Conservation (phyloP, 1,140 invertebrate genomes). For the Ctenoplectra terminalis region DNA sequence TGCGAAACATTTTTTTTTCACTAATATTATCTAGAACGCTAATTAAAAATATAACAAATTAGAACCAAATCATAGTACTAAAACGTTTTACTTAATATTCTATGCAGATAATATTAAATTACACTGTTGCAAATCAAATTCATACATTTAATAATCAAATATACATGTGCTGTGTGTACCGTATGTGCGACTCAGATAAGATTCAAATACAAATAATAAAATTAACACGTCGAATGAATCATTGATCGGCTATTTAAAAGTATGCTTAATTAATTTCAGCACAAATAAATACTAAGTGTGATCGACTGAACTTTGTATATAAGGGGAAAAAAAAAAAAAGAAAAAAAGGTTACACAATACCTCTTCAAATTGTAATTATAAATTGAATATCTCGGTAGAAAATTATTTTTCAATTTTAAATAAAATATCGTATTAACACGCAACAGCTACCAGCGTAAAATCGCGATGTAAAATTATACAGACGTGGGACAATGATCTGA, state of each 20-base stretch:
- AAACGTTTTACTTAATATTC: background rate
- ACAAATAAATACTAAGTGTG: background rate
- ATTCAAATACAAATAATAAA: slow-evolving; percentile 14
- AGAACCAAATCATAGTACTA: too few species aligned
- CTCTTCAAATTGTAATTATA: slow-evolving; percentile 6
- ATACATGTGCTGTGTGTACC: background rate
- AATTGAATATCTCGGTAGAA: background rate
- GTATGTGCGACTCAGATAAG: slow-evolving; percentile 4
- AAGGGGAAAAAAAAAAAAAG: too few species aligned
- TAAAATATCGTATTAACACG: slow-evolving; percentile 4
- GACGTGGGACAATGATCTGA: background rate
- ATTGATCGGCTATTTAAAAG: slow-evolving; percentile 11
- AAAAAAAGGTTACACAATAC: background rate
- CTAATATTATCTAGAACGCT: background rate
- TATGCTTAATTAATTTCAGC: background rate
- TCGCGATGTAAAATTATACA: background rate
- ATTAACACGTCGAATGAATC: background rate
- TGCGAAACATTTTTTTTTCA: background rate
- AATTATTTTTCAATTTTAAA: slow-evolving; percentile 10
- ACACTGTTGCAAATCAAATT: background rate
- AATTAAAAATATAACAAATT: background rate
- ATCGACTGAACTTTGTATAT: background rate
- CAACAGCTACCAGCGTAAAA: background rate
- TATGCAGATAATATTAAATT: background rate
- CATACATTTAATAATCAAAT: background rate